Evolutionary conservation across 2,888 invertebrate species (phyloP).

Genomic region (Vanessa cardui): DNA sequence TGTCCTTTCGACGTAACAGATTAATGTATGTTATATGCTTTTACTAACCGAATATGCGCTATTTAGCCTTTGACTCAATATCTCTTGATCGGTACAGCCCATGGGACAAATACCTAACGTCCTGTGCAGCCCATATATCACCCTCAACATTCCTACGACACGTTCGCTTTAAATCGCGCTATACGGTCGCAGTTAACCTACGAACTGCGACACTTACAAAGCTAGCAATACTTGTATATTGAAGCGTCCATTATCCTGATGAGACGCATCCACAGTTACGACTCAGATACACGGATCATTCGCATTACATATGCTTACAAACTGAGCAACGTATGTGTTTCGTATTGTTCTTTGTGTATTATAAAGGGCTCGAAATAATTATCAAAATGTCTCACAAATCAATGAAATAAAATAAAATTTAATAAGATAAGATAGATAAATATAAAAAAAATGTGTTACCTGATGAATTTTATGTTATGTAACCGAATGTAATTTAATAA

Average conservation of each 20-base stretch:
- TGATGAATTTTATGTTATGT: too few relatives aligned
- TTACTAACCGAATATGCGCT: constrained; percentile 1
- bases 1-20: too few relatives aligned
- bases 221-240: constrained; percentile 51
- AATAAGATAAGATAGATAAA: too few relatives aligned
- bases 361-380: too few relatives aligned
- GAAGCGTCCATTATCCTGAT: constrained; percentile 70
- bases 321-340: neutral
- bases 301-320: constrained; percentile 6
- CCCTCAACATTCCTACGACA: constrained; percentile 35
- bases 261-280: constrained; percentile 47
- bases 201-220: constrained; percentile 25
- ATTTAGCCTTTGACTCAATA: constrained; percentile 19
- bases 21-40: neutral
- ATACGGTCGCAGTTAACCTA: constrained; percentile 32
- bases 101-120: constrained; percentile 28
- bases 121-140: constrained; percentile 35
- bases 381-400: too few relatives aligned
- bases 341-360: neutral
- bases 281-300: constrained; percentile 16
- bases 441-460: too few relatives aligned
- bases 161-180: constrained; percentile 34
- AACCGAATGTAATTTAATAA: too few relatives aligned
- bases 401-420: too few relatives aligned
- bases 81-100: constrained; percentile 30